Evolutionary conservation across 2,113 vertebrate species (phyloP), one percentile per base, ranked within the genome.

Genomic region (Nothobranchius kuhntae): DNA sequence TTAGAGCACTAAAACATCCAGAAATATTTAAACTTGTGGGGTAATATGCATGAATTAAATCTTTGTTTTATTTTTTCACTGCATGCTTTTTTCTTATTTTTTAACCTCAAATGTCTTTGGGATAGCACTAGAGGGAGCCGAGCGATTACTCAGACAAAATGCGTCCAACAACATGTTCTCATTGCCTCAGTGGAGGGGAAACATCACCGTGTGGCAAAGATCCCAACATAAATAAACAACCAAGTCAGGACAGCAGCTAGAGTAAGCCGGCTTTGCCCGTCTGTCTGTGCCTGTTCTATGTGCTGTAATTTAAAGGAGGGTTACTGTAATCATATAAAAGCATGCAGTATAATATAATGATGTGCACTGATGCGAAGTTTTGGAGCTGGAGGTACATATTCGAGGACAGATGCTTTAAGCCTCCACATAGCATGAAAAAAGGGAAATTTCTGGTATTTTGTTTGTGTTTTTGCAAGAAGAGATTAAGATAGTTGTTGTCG

Each of bases 111-210:
- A 58, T 57, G 6, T 40, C 7, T 73, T 56, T 63, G 13, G 26
- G 17, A 11, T 67, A 70, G 55, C 89, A 79, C 85, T 84, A 88
- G 87, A 80, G 80, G 89, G 87, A 78, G 87, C 90, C 75, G 30
- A 71, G 65, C 44, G 50, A 65, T 71, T 46, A 66, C 17, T 8
- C 38, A 7, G 68, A 77, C 74, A 55, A 44, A 53, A 51, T 57
- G 63, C 85, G 64, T 71, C 63, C 68, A 79, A 47, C 56, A 70
- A 55, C 68, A 50, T 46, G 10, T 58, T 65, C 67, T 79, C 71
- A 77, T 82, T 74, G 82, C 72, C 61, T 81, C 78, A 74, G 12
- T 9, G 11, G 35, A 69, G 57, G 83, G 61, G 69, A 87, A 86
- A 83, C 80, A 80, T 80, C 53, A 80, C 72, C 69, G 61, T 73